phyloP scores from a whole-genome alignment of 2,797 vertebrate species.

The Onychomys arenicola region DNA sequence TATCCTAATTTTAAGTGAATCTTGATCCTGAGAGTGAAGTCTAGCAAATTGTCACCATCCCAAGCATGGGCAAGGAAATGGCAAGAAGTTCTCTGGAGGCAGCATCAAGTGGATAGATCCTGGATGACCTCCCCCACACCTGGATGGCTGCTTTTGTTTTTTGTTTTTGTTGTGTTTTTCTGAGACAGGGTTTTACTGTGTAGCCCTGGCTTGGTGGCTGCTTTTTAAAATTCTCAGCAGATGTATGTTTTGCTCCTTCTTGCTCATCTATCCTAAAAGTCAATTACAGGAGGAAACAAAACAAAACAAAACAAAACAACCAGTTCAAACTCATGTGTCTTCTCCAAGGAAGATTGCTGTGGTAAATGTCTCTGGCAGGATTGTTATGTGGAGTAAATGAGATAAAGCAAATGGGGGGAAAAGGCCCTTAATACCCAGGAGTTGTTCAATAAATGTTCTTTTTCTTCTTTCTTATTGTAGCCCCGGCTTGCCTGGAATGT shows the following conservation, averaged over 20 bases:
- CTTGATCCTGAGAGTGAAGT: not conserved
- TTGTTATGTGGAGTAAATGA: conserved; percentile 50
- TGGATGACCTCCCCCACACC: not conserved
- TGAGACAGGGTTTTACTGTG: no score
- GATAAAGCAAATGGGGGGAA: not conserved
- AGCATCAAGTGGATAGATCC: not conserved
- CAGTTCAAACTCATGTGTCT: not conserved
- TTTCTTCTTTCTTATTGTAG: not conserved
- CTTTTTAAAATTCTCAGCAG: conserved; percentile 29
- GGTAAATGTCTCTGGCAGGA: not conserved
- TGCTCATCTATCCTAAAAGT: conserved; percentile 47
- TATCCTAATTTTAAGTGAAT: not conserved
- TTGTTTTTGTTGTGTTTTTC: no score
- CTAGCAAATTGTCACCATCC: not conserved
- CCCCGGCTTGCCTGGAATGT: not conserved
- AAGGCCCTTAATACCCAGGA: conserved; percentile 12
- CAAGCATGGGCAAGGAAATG: not conserved
- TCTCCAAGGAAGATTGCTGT: conserved; percentile 44
- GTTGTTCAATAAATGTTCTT: not conserved
- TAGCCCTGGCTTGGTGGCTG: not conserved
- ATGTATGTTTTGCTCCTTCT: not conserved
- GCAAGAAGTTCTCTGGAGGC: not conserved
- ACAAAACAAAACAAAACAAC: not conserved
- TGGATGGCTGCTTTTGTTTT: not conserved
- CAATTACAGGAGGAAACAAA: not conserved